A percentile compares a stretch with the other conserved stretches of the same genome.
phyloP scores from a whole-genome alignment of 1,140 invertebrate species.

The Rhynchophorus ferrugineus region DNA sequence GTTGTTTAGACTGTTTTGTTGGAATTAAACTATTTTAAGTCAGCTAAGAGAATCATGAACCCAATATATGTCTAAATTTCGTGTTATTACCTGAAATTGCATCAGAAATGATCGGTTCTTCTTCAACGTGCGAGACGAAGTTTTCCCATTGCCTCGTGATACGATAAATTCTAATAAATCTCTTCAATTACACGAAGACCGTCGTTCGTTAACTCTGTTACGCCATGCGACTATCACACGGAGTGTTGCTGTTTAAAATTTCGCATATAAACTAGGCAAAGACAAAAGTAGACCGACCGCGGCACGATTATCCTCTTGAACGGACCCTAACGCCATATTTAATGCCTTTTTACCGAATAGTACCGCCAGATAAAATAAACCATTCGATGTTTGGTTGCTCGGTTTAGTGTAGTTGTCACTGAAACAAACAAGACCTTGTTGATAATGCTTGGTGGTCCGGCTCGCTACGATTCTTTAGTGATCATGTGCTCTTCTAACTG shows the following conservation, averaged over 20 bases:
- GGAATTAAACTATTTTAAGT: too few relatives aligned
- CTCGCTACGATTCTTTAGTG: too few relatives aligned
- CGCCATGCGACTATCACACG: constrained; percentile 7
- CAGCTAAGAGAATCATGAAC: too few relatives aligned
- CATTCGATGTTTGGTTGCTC: too few relatives aligned
- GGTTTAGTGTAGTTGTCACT: neutral
- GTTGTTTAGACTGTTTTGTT: neutral
- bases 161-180: constrained; percentile 16
- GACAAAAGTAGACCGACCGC: constrained; percentile 13
- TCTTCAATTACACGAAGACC: constrained; percentile 10
- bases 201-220: constrained; percentile 4
- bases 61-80: too few relatives aligned
- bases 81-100: neutral
- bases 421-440: neutral
- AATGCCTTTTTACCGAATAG: neutral
- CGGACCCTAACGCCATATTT: neutral
- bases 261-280: constrained; percentile 11
- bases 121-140: neutral
- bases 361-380: neutral
- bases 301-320: constrained; percentile 4
- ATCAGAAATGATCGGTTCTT: neutral
- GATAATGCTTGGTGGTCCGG: too few relatives aligned
- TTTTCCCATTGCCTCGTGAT: constrained; percentile 16
- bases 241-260: constrained; percentile 6
- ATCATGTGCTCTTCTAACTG: too few relatives aligned